Percentiles rank a stretch among this genome's conserved stretches.
Evolutionary conservation across 1,140 invertebrate genomes (phyloP).

Genomic region (Homarus americanus): DNA sequence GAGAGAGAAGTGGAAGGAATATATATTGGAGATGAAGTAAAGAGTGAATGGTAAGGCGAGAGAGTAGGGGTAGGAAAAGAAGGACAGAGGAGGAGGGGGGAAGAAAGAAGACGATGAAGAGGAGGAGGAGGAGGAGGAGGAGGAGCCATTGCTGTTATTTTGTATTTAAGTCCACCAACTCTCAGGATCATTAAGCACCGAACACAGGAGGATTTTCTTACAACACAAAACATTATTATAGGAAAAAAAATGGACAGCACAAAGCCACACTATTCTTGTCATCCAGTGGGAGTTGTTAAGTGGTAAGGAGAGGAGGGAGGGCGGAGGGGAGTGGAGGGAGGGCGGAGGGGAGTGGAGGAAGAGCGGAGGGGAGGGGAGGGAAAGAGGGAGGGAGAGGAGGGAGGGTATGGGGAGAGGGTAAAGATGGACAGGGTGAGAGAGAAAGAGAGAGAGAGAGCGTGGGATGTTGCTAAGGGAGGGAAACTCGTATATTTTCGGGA

Average conservation of each 20-base stretch:
- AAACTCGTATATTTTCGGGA: conserved; percentile 4
- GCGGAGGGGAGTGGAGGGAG: too few relatives aligned
- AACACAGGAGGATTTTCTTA: too few relatives aligned
- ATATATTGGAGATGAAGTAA: background rate
- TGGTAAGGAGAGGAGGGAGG: background rate
- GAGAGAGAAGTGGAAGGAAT: background rate
- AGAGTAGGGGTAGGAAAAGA: background rate
- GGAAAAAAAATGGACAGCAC: too few relatives aligned
- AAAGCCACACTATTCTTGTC: too few relatives aligned
- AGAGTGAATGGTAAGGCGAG: background rate
- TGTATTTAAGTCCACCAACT: too few relatives aligned
- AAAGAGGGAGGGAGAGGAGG: background rate
- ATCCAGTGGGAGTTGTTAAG: too few relatives aligned
- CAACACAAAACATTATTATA: too few relatives aligned
- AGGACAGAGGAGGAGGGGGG: background rate
- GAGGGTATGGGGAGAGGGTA: conserved; percentile 18
- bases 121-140: background rate
- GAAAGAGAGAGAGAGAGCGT: background rate
- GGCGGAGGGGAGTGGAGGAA: background rate
- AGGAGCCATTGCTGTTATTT: too few relatives aligned
- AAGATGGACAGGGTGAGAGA: background rate
- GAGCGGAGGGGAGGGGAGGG: conserved; percentile 12
- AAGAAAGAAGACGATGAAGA: background rate
- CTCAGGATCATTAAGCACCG: too few relatives aligned
- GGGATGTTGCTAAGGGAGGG: background rate